Evolutionary conservation across 2,888 invertebrate species (phyloP), one percentile per base, ranked within the genome.

Genomic region (Falcaria lacertinaria): DNA sequence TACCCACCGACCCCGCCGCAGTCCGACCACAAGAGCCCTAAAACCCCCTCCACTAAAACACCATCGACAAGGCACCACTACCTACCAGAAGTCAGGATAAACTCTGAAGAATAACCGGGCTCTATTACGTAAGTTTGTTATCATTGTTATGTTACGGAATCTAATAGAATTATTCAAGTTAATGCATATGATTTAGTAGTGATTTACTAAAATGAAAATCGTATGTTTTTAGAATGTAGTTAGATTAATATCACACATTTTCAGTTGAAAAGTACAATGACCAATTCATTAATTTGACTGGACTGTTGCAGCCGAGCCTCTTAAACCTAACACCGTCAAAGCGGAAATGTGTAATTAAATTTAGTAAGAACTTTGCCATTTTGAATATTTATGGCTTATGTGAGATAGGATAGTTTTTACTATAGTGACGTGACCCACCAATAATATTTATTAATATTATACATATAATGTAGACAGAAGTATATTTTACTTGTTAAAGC

Each of bases 11-110:
- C 88, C 45, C 88, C 88, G 41, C 88, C 88, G 28, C 80, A 76
- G 43, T 87, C 86, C 15, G 85, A 83, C 68, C 85, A 86, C 56
- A 89, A 89, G 63, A 85, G 83, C 61, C 87, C 87, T n/a, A 70
- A 68, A 45, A 77, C 84, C 0, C 80, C 83, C 19, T 52, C 69
- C 54, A 68, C 75, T 1, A 77, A 78, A 46, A 87, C 88, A 0
- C 87, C 88, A 0, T 76, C 79, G 47, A 70, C 78, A 1, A 48
- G 77, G 42, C 71, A 64, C n/a, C 49, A 44, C 13, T 57, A 64
- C 4, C 46, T 54, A 43, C 60, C 67, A 2, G 74, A 69, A 35
- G 53, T 61, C 17, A 48, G 60, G 35, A 47, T 67, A 43, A 67
- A 66, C 11, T 50, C 60, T 8, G 49, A 57, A 0, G 52, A 54